Base-by-base conservation (phyloP, 2,888 invertebrate genomes). In the Cosmia trapezina region DNA sequence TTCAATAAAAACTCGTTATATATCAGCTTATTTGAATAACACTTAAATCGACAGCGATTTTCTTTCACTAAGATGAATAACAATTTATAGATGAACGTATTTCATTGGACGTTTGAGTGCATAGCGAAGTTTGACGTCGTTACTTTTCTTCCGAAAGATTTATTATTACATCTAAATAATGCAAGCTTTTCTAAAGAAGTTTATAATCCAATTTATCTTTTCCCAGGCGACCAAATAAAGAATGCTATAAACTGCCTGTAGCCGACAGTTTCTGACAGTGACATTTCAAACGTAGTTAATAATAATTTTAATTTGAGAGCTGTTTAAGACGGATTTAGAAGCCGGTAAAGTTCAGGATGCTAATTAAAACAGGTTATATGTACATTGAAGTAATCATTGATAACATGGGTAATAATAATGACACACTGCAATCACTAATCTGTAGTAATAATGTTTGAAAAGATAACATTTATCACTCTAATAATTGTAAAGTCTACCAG, bases 151-250 rank as follows among this genome's bases (percentile, higher is more conserved):
- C 77, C 45, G 56, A 12, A 28, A 49, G 85, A 84, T 84, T 84
- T 84, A 84, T 84, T 73, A 56, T 70, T 63, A 76, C 66, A 73
- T 75, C 75, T 78, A 65, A 72, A 78, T 83, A 81, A 80, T 71
- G 66, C 57, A 65, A 60, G 73, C 28, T 78, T 84, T 77, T 83
- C 81, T 77, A 61, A 66, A 77, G 68, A 77, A 51, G n/a, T 84
- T 84, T 86, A 84, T 63, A 74, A 70, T 73, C 64, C 73, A 72
- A 86, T 85, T 81, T 73, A 86, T 85, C 79, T 86, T 76, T 64
- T 70, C 66, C 51, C 49, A 51, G 60, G 60, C 45, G 70, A 59
- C 63, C 67, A 61, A 81, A 81, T 76, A 70, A 83, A 79, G 70
- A 72, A 74, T 71, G 73, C 73, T 54, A 65, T 86, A 71, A 79